These are phyloP conservation scores for Ochropleura leucogaster DNA, from an alignment of 2,888 invertebrate species.

Conservation along the genomic window DNA sequence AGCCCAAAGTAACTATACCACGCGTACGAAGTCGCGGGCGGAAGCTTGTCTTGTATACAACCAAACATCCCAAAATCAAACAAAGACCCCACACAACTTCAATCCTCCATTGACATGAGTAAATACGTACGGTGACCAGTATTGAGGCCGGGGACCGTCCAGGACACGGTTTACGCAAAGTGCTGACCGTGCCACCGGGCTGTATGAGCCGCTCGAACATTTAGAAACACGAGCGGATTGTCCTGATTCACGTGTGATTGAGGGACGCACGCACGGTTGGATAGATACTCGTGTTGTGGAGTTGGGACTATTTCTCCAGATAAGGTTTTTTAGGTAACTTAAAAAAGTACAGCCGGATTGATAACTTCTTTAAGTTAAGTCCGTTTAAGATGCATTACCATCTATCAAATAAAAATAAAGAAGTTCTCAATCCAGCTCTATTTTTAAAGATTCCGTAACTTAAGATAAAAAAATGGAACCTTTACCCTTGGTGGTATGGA, in stretches of 20 bases:
- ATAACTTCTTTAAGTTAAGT: too few species aligned
- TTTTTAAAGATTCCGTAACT: too few species aligned
- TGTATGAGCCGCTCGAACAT: conserved; percentile 71
- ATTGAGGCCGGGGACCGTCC: neutral
- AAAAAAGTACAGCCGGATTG: too few species aligned
- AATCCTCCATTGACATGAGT: conserved; percentile 6
- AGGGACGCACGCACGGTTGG: conserved; percentile 67
- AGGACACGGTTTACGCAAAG: conserved; percentile 58
- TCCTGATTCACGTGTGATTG: conserved; percentile 77
- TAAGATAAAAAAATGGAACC: too few species aligned
- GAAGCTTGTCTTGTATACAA: too few species aligned
- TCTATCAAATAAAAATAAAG: too few species aligned
- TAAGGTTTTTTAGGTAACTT: neutral
- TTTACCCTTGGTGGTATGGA: too few species aligned
- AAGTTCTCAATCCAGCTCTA: too few species aligned
- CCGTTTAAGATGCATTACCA: too few species aligned
- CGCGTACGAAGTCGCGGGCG: too few species aligned
- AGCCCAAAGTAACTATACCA: too few species aligned
- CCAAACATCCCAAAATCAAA: neutral
- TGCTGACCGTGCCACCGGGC: conserved; percentile 76
- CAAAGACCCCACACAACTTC: neutral
- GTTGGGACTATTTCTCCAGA: conserved; percentile 16
- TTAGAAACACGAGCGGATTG: conserved; percentile 71
- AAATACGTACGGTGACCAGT: conserved; percentile 33
- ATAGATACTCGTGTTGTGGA: conserved; percentile 36